Conservation (phyloP, 2,888 invertebrate genomes). For the Noctua janthe region DNA sequence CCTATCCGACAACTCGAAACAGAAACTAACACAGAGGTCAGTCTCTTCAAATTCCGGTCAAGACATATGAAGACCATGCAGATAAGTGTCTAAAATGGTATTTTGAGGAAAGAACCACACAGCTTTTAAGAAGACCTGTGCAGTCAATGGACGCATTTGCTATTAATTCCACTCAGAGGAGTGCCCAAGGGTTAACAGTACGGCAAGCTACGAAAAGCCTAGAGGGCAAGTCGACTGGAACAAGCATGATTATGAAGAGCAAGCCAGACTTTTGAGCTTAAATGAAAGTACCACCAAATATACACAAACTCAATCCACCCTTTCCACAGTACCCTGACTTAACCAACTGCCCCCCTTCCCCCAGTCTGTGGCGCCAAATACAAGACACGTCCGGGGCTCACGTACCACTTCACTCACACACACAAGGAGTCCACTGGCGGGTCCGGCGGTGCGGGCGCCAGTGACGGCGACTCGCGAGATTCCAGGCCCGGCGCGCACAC, state of each 20-base stretch:
- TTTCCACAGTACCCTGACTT: neutral
- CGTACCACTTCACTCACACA: slow-evolving; percentile 98
- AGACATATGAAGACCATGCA: neutral
- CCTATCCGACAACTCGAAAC: too few relatives aligned
- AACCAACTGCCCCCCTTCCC: slow-evolving; percentile 22
- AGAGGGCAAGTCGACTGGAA: neutral
- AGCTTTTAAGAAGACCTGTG: neutral
- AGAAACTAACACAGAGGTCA: neutral
- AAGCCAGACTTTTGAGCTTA: neutral
- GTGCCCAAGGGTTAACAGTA: neutral
- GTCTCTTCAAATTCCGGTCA: neutral
- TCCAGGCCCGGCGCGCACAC: slow-evolving; percentile 94
- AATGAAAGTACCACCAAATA: neutral
- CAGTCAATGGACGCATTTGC: neutral
- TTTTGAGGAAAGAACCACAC: neutral
- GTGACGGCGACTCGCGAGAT: slow-evolving; percentile 83
- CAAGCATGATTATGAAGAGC: neutral
- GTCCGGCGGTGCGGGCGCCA: slow-evolving; percentile 65
- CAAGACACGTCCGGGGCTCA: slow-evolving; percentile 98
- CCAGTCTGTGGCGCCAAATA: slow-evolving; percentile 98
- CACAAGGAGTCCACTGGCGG: slow-evolving; percentile 91
- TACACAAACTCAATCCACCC: slow-evolving; percentile 26
- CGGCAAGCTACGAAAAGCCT: neutral
- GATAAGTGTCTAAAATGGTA: neutral
- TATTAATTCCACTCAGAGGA: neutral